These are phyloP conservation scores for Remorina albescens DNA, from an alignment of 2,797 vertebrate genomes.

Conservation along the genomic window DNA sequence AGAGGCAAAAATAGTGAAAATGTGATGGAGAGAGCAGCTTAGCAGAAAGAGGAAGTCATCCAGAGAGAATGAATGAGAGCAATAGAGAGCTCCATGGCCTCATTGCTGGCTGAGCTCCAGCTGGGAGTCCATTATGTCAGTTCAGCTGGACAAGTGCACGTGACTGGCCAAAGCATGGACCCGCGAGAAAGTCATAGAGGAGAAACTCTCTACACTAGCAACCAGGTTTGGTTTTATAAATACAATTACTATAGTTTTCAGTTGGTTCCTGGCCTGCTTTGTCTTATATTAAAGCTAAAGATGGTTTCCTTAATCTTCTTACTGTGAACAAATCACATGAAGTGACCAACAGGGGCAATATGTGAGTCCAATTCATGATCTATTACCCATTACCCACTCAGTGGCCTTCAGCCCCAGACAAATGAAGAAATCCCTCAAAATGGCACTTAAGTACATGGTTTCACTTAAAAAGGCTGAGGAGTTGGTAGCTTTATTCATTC, in stretches of 20 bases:
- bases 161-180: constrained; percentile 65
- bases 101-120: constrained; percentile 67
- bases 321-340: background rate
- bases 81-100: constrained; percentile 51
- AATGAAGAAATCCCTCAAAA: too few relatives aligned
- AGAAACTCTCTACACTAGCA: background rate
- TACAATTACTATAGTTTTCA: background rate
- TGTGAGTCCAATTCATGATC: background rate
- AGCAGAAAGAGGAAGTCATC: constrained; percentile 10
- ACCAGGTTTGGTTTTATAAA: background rate
- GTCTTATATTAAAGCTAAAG: background rate
- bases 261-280: background rate
- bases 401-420: too few relatives aligned
- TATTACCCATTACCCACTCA: too few relatives aligned
- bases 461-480: too few relatives aligned
- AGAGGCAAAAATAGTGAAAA: constrained; percentile 14
- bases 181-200: constrained; percentile 13
- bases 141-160: constrained; percentile 53
- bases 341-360: background rate
- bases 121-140: constrained; percentile 76
- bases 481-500: too few relatives aligned
- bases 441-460: too few relatives aligned
- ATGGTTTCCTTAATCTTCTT: background rate
- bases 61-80: constrained; percentile 43
- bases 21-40: constrained; percentile 12